Base-by-base conservation (phyloP, 2,888 invertebrate species). In the Acronicta leporina region DNA sequence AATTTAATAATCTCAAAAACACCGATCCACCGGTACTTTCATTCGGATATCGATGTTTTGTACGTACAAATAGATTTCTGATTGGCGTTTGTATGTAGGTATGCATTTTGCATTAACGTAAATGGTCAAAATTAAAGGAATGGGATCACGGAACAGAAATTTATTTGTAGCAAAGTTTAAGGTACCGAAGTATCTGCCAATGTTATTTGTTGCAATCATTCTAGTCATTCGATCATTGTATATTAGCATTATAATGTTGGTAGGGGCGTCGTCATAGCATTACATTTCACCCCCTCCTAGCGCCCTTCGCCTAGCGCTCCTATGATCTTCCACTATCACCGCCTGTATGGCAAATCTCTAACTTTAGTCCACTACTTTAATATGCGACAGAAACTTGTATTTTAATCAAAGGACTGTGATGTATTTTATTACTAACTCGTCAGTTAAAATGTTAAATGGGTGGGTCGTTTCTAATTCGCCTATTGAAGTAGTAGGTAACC, bases 241-340 rank as follows among this genome's bases (percentile, higher is more conserved):
- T 63, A 70, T 64, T 61, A 56, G 63, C 54, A 60, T 40, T 33
- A 45, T 63, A 63, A 66, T 68, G 66, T 75, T 75, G 81, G 72
- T 71, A 80, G 75, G 60, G 67, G 62, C 79, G 73, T 84, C 75
- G 79, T 56, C 63, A 69, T 75, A 68, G 70, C 68, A 68, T 75
- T 73, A 64, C 56, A 56, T 75, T 83, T 83, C 83, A 84, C 81
- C 84, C 86, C 73, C 81, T 81, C 87, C 84, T 75, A 81, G 90
- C 91, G 92, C 89, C 88, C 89, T 89, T 90, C 84, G 87, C 87
- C 88, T 89, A 84, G 92, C 90, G 90, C 90, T 86, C 88, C 85
- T 88, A 87, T 86, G 88, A 90, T 92, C 92, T 92, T 92, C 91
- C 90, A 91, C 87, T 88, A 85, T 87, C 89, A 89, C 86, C 77